Evolutionary conservation across 2,888 invertebrate species (phyloP).

Genomic region (Lissonota sp.): DNA sequence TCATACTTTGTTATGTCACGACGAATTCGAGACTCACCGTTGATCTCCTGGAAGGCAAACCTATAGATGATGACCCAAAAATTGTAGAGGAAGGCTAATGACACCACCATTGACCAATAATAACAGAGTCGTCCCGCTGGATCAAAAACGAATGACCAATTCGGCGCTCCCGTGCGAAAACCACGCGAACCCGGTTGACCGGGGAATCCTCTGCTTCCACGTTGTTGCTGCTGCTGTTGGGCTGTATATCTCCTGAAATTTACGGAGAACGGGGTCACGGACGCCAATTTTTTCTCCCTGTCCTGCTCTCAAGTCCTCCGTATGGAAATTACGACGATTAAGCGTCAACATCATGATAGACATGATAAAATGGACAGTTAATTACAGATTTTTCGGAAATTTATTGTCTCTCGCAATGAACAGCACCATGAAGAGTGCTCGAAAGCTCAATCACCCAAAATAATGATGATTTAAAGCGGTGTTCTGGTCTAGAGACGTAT

Average conservation of each 20-base stretch:
- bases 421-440: no score
- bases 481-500: no score
- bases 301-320: neutral
- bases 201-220: constrained; percentile 81
- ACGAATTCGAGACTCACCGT: constrained; percentile 88
- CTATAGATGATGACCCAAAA: constrained; percentile 99
- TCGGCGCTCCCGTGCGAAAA: constrained; percentile 88
- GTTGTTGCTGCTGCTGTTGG: constrained; percentile 82
- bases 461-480: no score
- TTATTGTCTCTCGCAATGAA: no score
- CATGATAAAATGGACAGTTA: no score
- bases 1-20: no score
- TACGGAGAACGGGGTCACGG: constrained; percentile 30
- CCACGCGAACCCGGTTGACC: constrained; percentile 82
- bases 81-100: constrained; percentile 97
- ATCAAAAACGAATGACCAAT: constrained; percentile 99
- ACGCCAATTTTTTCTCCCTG: neutral
- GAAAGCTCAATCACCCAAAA: no score
- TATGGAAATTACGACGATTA: no score
- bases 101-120: constrained; percentile 99
- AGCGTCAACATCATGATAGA: no score
- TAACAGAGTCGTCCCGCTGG: constrained; percentile 98
- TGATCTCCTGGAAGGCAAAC: constrained; percentile 99
- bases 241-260: constrained; percentile 79
- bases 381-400: no score